phyloP scores from a whole-genome alignment of 1,140 invertebrate genomes.

The Cephus cinctus region DNA sequence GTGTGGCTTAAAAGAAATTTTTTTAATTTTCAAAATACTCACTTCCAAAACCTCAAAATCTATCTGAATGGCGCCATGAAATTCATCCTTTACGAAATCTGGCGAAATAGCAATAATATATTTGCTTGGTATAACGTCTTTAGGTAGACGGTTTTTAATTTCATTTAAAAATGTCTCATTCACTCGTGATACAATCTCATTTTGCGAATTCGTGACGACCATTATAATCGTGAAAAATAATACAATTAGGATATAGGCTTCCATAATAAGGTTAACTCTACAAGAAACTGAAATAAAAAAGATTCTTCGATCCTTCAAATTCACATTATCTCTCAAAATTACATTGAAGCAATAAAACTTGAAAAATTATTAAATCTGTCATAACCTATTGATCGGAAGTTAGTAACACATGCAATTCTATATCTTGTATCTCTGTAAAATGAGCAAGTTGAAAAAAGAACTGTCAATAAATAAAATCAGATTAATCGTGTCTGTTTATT shows the following conservation, averaged over 20 bases:
- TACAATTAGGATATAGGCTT: neutral
- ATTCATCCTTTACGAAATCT: constrained; percentile 3
- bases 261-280: neutral
- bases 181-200: neutral
- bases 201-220: neutral
- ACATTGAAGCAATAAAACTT: too few species aligned
- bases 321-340: neutral
- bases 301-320: constrained; percentile 6
- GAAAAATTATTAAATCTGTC: too few species aligned
- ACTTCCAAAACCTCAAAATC: constrained; percentile 10
- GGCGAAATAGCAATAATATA: constrained; percentile 9
- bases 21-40: neutral
- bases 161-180: neutral
- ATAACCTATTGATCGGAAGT: too few species aligned
- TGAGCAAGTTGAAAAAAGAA: too few species aligned
- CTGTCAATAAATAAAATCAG: too few species aligned
- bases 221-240: neutral
- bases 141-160: constrained; percentile 2
- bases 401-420: too few species aligned
- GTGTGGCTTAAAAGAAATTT: neutral
- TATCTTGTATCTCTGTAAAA: too few species aligned
- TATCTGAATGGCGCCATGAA: constrained; percentile 11
- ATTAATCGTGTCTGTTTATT: too few species aligned
- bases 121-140: constrained; percentile 8
- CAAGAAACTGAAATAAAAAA: neutral